These are phyloP conservation scores for Hycleus phaleratus DNA, from an alignment of 1,140 invertebrate species.

Conservation along the genomic window DNA sequence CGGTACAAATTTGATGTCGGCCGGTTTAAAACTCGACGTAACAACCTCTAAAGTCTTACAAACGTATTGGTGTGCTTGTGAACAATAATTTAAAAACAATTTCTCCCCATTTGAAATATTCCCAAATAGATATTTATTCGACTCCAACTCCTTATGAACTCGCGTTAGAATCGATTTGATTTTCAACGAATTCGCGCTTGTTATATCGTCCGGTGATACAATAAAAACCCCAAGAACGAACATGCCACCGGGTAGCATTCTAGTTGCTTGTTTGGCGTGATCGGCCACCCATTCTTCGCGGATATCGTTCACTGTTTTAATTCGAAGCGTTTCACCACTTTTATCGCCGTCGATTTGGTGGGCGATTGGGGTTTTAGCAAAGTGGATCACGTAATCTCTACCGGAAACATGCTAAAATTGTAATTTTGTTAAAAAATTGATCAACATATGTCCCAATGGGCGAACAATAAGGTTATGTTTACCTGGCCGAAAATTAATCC, in stretches of 20 bases:
- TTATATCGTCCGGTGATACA: constrained; percentile 54
- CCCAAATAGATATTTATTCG: constrained; percentile 52
- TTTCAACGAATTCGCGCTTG: constrained; percentile 47
- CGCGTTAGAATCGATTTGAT: constrained; percentile 49
- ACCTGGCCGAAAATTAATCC: constrained; percentile 63
- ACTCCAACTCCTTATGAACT: constrained; percentile 48
- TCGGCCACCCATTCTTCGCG: constrained; percentile 57
- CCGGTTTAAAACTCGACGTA: constrained; percentile 44
- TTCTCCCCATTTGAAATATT: constrained; percentile 43
- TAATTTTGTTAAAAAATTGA: constrained; percentile 10
- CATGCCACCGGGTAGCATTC: constrained; percentile 77
- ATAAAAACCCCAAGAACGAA: constrained; percentile 60
- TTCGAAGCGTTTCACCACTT: constrained; percentile 31
- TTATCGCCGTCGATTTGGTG: constrained; percentile 23
- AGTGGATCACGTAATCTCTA: constrained; percentile 63
- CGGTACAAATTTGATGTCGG: constrained; percentile 56
- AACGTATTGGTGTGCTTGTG: constrained; percentile 40
- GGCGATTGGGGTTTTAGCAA: constrained; percentile 60
- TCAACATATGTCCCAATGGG: constrained; percentile 22
- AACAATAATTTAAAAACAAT: constrained; percentile 47
- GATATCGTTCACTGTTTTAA: constrained; percentile 39
- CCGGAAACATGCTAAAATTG: constrained; percentile 46
- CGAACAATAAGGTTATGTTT: constrained; percentile 27
- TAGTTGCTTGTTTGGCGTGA: constrained; percentile 63
- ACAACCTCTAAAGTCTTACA: constrained; percentile 44